A percentile compares a stretch with the other conserved stretches of the same genome.
These are phyloP conservation scores for Dipodomys spectabilis DNA, from an alignment of 2,113 vertebrate genomes.

Conservation along the genomic window DNA sequence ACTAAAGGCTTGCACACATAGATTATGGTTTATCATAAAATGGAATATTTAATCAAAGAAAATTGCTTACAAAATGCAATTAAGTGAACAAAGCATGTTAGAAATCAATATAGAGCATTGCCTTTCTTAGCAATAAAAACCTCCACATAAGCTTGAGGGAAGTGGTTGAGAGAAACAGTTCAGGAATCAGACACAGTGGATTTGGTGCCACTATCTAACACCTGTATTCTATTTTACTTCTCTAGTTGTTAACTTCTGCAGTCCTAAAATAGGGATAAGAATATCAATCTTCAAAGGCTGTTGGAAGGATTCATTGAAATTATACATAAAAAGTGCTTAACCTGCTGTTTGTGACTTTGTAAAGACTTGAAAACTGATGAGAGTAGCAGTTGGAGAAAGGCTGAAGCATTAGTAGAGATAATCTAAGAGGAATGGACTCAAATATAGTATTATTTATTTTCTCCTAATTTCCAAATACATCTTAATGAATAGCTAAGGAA, in stretches of 20 bases:
- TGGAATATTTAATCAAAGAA: constrained; percentile 53
- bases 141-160: not conserved
- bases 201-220: not conserved
- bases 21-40: constrained; percentile 54
- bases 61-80: constrained; percentile 50
- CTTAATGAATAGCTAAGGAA: not conserved
- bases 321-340: not conserved
- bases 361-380: constrained; percentile 9
- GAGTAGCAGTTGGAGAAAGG: not conserved
- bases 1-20: constrained; percentile 45
- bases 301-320: not conserved
- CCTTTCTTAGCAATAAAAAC: constrained; percentile 48
- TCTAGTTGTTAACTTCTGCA: not conserved
- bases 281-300: not conserved
- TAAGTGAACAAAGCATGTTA: constrained; percentile 34
- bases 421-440: not conserved
- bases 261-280: not conserved
- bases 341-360: not conserved
- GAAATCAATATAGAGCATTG: not conserved
- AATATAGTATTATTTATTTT: not conserved
- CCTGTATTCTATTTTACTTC: not conserved
- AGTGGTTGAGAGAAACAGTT: not conserved
- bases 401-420: not conserved
- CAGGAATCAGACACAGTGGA: constrained; percentile 4
- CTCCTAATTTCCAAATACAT: not conserved